Evolutionary conservation across 1,140 invertebrate genomes (phyloP).

Genomic region (Odontomachus brunneus): DNA sequence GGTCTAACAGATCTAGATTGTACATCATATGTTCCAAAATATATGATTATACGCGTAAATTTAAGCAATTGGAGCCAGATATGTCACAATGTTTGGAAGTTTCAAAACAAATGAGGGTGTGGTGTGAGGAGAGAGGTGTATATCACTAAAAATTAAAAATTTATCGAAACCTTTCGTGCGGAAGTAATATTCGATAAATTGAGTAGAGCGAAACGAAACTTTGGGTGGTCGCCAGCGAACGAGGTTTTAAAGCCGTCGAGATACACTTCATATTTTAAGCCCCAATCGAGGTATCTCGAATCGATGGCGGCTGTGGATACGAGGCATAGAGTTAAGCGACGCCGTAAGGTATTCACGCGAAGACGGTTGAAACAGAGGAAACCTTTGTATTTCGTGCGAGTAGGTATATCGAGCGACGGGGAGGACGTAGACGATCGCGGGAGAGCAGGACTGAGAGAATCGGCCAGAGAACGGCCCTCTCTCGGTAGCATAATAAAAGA

Average conservation of each 20-base stretch:
- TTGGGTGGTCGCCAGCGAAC: conserved; percentile 43
- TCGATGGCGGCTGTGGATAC: conserved; percentile 40
- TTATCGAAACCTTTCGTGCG: neutral
- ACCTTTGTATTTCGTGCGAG: conserved; percentile 56
- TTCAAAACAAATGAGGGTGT: no score
- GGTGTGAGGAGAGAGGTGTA: neutral
- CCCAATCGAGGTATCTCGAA: conserved; percentile 32
- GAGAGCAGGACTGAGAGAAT: conserved; percentile 18
- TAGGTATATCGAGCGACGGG: conserved; percentile 59
- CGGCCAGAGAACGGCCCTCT: conserved; percentile 63
- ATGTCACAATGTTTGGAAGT: no score
- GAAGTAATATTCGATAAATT: conserved; percentile 35
- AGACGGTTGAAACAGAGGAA: conserved; percentile 25
- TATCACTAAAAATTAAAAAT: conserved; percentile 15
- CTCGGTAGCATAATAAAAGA: conserved; percentile 82
- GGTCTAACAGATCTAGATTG: no score
- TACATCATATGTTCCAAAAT: no score
- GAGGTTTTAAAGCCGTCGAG: conserved; percentile 46
- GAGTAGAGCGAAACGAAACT: conserved; percentile 29
- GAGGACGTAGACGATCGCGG: conserved; percentile 5
- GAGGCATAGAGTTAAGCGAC: conserved; percentile 6
- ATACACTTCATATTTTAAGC: conserved; percentile 58
- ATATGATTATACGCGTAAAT: no score
- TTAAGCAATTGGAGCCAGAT: no score
- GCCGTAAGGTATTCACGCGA: neutral